phyloP scores from a whole-genome alignment of 2,113 vertebrate genomes.

The Bagarius yarrelli region DNA sequence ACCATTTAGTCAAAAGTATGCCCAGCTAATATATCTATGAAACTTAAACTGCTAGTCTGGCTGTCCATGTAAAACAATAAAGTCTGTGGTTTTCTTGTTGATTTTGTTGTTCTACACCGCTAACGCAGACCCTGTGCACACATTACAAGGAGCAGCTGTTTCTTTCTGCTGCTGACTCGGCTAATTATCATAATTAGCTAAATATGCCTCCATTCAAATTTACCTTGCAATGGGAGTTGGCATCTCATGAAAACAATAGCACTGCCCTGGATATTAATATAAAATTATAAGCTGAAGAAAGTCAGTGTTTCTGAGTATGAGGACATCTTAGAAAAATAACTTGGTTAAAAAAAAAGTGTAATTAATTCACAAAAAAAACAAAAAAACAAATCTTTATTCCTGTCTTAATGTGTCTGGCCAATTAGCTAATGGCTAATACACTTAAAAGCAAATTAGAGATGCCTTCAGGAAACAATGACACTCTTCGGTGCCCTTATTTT shows the following conservation, averaged over 20 bases:
- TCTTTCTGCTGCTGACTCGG: constrained; percentile 20
- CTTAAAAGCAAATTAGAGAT: constrained; percentile 58
- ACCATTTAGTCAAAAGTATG: too few relatives aligned
- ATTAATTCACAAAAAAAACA: constrained; percentile 9
- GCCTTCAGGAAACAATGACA: constrained; percentile 60
- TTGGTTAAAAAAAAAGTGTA: neutral
- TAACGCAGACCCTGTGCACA: constrained; percentile 5
- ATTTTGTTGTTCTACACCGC: neutral
- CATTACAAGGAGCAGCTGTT: constrained; percentile 29
- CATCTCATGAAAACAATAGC: constrained; percentile 6
- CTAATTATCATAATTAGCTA: constrained; percentile 34
- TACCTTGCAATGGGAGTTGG: constrained; percentile 2
- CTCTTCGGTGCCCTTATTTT: constrained; percentile 51
- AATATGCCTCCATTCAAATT: constrained; percentile 29
- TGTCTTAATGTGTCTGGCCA: constrained; percentile 53
- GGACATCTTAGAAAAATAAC: neutral
- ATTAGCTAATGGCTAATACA: constrained; percentile 56
- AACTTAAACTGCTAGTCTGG: too few relatives aligned
- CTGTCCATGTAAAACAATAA: neutral
- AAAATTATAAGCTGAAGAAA: constrained; percentile 13
- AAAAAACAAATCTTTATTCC: constrained; percentile 25
- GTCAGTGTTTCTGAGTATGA: neutral
- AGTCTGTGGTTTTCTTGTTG: neutral
- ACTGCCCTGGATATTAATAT: constrained; percentile 10
- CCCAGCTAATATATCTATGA: too few relatives aligned